phyloP scores from a whole-genome alignment of 2,113 vertebrate genomes.

The Poeciliopsis prolifica region DNA sequence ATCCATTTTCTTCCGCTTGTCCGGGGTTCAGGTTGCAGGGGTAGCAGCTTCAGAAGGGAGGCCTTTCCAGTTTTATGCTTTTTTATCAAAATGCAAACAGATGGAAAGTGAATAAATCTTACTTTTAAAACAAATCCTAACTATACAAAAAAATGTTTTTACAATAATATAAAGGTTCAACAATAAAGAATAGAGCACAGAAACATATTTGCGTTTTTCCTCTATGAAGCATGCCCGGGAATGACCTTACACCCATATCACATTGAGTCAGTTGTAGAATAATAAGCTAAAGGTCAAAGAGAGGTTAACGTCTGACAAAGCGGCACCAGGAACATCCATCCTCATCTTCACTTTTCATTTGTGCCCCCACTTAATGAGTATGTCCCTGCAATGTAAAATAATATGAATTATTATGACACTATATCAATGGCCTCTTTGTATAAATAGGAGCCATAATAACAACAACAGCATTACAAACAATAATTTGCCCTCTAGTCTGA shows the following conservation, averaged over 20 bases:
- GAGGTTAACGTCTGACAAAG: slow-evolving; percentile 67
- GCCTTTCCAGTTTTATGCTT: background rate
- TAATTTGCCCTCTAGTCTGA: slow-evolving; percentile 66
- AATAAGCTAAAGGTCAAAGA: slow-evolving; percentile 58
- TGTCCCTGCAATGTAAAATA: slow-evolving; percentile 49
- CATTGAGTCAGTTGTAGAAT: slow-evolving; percentile 26
- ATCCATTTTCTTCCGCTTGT: no score
- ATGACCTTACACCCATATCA: slow-evolving; percentile 7
- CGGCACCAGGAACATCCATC: slow-evolving; percentile 56
- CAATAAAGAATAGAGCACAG: background rate
- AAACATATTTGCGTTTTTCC: background rate
- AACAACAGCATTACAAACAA: slow-evolving; percentile 75
- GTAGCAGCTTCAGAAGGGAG: no score
- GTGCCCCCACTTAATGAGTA: slow-evolving; percentile 65
- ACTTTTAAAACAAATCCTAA: background rate
- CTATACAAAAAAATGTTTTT: background rate
- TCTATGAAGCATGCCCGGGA: background rate
- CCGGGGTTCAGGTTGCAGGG: no score
- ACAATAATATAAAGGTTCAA: background rate
- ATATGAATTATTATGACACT: slow-evolving; percentile 70
- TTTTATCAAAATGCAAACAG: background rate
- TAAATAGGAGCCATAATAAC: slow-evolving; percentile 71
- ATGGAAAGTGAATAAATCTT: background rate
- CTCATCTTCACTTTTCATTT: slow-evolving; percentile 37
- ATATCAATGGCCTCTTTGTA: slow-evolving; percentile 63